Evolutionary conservation across 2,888 invertebrate species (phyloP).

Genomic region (Pediacus dermestoides): DNA sequence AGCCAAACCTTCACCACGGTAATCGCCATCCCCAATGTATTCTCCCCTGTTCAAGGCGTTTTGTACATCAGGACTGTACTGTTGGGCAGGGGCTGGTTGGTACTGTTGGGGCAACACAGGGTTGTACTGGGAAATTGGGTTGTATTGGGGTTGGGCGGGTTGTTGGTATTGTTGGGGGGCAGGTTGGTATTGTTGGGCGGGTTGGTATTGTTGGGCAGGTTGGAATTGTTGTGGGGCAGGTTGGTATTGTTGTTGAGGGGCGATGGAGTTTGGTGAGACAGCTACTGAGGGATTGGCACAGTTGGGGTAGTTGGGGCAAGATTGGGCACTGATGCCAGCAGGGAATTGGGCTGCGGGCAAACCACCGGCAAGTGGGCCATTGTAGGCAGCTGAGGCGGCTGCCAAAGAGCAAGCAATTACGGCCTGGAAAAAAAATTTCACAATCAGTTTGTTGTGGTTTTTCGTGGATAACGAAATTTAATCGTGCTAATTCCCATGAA

Average conservation of each 20-base stretch:
- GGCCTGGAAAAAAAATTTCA: conserved; percentile 29
- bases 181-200: conserved; percentile 18
- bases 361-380: conserved; percentile 40
- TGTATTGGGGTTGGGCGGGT: conserved; percentile 17
- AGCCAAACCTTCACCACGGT: conserved; percentile 41
- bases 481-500: too few relatives aligned
- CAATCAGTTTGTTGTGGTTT: neutral
- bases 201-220: conserved; percentile 13
- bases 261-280: conserved; percentile 20
- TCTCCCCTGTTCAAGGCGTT: conserved; percentile 40
- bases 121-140: conserved; percentile 30
- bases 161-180: conserved; percentile 18
- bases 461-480: too few relatives aligned
- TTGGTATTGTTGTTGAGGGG: conserved; percentile 25
- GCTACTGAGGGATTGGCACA: conserved; percentile 40
- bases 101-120: conserved; percentile 34
- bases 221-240: conserved; percentile 22
- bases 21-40: conserved; percentile 43
- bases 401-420: conserved; percentile 37
- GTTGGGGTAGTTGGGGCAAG: conserved; percentile 42
- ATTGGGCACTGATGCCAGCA: conserved; percentile 39
- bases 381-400: conserved; percentile 31
- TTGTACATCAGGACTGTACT: conserved; percentile 35
- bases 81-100: conserved; percentile 24
- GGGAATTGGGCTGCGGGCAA: conserved; percentile 39